phyloP scores from a whole-genome alignment of 2,888 invertebrate genomes.

The Oxystoma pomonae region DNA sequence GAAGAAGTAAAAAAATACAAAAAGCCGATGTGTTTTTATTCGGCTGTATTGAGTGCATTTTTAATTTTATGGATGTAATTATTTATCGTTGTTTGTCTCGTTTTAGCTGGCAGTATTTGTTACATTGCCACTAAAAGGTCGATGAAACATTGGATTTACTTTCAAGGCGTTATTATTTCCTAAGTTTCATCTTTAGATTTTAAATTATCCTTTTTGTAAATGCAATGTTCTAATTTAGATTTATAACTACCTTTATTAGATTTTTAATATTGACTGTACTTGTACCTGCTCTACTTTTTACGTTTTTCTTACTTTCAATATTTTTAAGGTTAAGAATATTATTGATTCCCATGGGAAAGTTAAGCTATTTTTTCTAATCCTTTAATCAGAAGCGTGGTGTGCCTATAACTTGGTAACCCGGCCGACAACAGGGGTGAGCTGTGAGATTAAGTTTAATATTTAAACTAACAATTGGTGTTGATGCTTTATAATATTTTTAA shows the following conservation, averaged over 20 bases:
- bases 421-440: background rate
- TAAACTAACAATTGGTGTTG: too few relatives aligned
- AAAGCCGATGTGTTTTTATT: background rate
- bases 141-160: too few relatives aligned
- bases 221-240: background rate
- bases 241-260: background rate
- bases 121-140: background rate
- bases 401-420: background rate
- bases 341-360: too few relatives aligned
- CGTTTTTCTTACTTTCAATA: background rate
- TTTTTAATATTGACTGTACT: background rate
- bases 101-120: background rate
- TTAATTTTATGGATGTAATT: background rate
- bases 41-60: too few relatives aligned
- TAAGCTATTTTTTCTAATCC: too few relatives aligned
- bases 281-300: background rate
- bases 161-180: too few relatives aligned
- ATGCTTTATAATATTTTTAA: too few relatives aligned
- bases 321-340: background rate
- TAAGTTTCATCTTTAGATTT: too few relatives aligned
- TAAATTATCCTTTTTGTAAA: too few relatives aligned
- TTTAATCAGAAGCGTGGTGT: too few relatives aligned
- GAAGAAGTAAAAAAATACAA: background rate
- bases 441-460: background rate
- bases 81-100: background rate